Evolutionary conservation across 2,888 invertebrate species (phyloP).

Genomic region (Folsomia candida): DNA sequence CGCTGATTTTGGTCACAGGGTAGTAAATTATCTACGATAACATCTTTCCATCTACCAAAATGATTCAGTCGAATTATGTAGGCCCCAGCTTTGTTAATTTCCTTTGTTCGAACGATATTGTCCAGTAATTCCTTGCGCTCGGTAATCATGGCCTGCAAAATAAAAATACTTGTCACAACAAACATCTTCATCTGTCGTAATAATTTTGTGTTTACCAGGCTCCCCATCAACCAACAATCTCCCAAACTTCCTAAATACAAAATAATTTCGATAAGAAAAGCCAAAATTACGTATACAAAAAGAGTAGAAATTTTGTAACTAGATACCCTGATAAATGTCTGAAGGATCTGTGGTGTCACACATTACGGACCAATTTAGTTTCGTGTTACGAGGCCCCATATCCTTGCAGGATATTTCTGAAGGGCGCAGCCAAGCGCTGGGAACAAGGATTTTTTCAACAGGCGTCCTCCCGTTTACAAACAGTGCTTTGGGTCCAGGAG

Average conservation of each 20-base stretch:
- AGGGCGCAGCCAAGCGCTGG: constrained; percentile 80
- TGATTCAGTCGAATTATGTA: constrained; percentile 90
- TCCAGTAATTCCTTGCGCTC: constrained; percentile 90
- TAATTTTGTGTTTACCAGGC: not conserved
- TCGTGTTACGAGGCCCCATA: not conserved
- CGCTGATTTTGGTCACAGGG: constrained; percentile 90
- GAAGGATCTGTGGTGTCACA: constrained; percentile 64
- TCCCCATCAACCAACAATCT: constrained; percentile 8
- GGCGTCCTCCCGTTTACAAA: constrained; percentile 71
- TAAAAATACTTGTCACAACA: not conserved
- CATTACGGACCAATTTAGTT: not conserved
- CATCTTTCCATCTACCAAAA: constrained; percentile 93
- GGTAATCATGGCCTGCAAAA: constrained; percentile 73
- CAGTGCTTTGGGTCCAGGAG: constrained; percentile 79
- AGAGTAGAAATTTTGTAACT: too few species aligned
- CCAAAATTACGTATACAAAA: too few species aligned
- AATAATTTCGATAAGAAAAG: not conserved
- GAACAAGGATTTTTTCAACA: constrained; percentile 61
- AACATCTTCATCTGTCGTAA: not conserved
- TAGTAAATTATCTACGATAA: constrained; percentile 90
- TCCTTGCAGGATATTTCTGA: not conserved
- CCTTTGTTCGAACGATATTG: constrained; percentile 78
- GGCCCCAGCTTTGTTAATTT: constrained; percentile 69
- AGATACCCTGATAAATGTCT: constrained; percentile 83
- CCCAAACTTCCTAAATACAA: not conserved